phyloP scores from a whole-genome alignment of 2,888 invertebrate species.

The Erebia ligea region DNA sequence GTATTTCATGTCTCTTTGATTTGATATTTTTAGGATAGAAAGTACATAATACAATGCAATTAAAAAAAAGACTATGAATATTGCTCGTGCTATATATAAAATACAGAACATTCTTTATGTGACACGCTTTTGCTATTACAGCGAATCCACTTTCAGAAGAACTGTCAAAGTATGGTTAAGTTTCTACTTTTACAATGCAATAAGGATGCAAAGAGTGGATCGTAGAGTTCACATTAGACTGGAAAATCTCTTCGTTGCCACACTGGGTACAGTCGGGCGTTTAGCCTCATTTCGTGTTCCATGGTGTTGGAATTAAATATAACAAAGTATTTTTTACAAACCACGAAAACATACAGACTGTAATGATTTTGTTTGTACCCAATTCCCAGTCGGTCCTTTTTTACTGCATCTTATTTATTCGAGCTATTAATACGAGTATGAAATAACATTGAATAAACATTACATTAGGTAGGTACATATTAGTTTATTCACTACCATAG shows the following conservation, averaged over 20 bases:
- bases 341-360: neutral
- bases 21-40: neutral
- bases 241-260: slow-evolving; percentile 50
- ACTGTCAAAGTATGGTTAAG: slow-evolving; percentile 50
- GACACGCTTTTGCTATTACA: slow-evolving; percentile 74
- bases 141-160: slow-evolving; percentile 60
- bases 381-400: neutral
- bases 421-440: neutral
- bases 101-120: slow-evolving; percentile 76
- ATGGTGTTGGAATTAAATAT: slow-evolving; percentile 37
- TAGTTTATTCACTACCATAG: too few species aligned
- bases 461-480: too few species aligned
- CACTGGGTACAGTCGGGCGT: slow-evolving; percentile 54
- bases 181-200: slow-evolving; percentile 47
- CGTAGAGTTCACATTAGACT: slow-evolving; percentile 48
- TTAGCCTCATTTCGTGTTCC: slow-evolving; percentile 56
- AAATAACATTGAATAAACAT: neutral
- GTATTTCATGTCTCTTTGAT: neutral
- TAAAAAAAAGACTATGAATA: slow-evolving; percentile 60
- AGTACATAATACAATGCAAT: neutral
- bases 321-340: slow-evolving; percentile 2
- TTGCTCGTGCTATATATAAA: slow-evolving; percentile 70
- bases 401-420: neutral
- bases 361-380: neutral
- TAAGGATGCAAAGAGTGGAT: slow-evolving; percentile 44